Evolutionary conservation across 2,797 vertebrate genomes (phyloP).

Genomic region (Sorex maritimensis): DNA sequence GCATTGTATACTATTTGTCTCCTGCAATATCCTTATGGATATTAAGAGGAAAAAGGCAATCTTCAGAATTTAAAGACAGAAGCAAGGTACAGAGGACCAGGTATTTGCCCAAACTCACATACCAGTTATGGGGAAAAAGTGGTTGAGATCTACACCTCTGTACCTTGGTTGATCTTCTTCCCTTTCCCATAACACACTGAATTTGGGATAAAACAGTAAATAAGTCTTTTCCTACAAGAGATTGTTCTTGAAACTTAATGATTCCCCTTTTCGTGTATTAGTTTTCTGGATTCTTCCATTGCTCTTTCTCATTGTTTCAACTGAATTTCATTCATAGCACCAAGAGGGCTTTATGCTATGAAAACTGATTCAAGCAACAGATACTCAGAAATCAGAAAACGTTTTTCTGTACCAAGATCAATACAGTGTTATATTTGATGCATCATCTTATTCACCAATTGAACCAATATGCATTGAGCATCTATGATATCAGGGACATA

Average conservation of each 20-base stretch:
- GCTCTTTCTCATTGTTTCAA: not conserved
- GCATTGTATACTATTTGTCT: not conserved
- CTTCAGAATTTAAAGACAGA: not conserved
- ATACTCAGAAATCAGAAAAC: conserved; percentile 17
- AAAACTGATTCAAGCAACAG: conserved; percentile 11
- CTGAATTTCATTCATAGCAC: not conserved
- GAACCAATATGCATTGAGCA: conserved; percentile 43
- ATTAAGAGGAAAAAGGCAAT: not conserved
- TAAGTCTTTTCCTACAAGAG: conserved; percentile 22
- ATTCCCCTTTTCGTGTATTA: conserved; percentile 5
- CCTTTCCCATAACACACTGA: not conserved
- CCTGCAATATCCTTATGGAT: not conserved
- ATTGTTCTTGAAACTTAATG: conserved; percentile 6
- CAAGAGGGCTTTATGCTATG: not conserved
- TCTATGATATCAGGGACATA: not conserved
- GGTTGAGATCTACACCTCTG: not conserved
- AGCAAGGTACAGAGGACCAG: not conserved
- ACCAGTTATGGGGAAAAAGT: not conserved
- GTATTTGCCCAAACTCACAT: not conserved
- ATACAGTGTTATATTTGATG: conserved; percentile 19
- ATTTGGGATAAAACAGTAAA: conserved; percentile 3
- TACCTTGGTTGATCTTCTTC: conserved; percentile 14
- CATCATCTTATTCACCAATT: conserved; percentile 45
- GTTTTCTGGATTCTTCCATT: not conserved
- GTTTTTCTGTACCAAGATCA: conserved; percentile 24